Base-by-base conservation (phyloP, 2,113 vertebrate species). In the Antigone vipio region DNA sequence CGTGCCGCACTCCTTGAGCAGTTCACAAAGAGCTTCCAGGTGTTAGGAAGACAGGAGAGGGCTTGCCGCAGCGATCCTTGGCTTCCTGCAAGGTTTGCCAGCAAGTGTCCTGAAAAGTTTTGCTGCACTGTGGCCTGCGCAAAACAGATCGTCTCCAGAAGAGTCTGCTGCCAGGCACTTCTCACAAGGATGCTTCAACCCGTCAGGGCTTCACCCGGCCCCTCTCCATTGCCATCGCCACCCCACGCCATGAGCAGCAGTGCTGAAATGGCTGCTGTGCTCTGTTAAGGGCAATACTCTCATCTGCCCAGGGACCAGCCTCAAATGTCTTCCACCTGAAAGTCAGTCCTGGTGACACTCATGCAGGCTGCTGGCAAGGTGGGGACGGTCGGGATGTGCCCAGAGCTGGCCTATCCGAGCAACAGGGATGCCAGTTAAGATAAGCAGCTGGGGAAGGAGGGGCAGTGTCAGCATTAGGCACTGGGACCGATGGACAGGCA, bases 41-140 rank as follows among this genome's bases (percentile, higher is more conserved):
- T 53, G 55, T 62, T 34, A 29, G 64, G 72, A 55, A 90, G 79
- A 50, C 42, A 62, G 72, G 71, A 83, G 55, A 74, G 58, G 67
- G 62, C 73, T 93, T 47, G 21, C 47, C 0, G 0, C 85, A 92
- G 73, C 0, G 4, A 72, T 78, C 69, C 60, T 87, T 1, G 0
- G 26, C 64, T 87, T 75, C 66, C 69, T 11, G 29, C 3, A 1
- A 63, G 29, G 12, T 81, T 81, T 89, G 47, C 59, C 84, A 71
- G 55, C 24, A 27, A 76, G 30, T 47, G 18, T 56, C n/a, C 81
- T 40, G 60, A 38, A 77, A 50, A 40, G 53, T 58, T 92, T 76
- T 80, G 34, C 75, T 79, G 74, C 47, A 20, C 47, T 45, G 14
- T 23, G 8, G 47, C 45, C 74, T 22, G 32, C 2, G 3, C 32